Base-by-base conservation (phyloP, 1,140 invertebrate genomes). In the Trichogramma pretiosum region DNA sequence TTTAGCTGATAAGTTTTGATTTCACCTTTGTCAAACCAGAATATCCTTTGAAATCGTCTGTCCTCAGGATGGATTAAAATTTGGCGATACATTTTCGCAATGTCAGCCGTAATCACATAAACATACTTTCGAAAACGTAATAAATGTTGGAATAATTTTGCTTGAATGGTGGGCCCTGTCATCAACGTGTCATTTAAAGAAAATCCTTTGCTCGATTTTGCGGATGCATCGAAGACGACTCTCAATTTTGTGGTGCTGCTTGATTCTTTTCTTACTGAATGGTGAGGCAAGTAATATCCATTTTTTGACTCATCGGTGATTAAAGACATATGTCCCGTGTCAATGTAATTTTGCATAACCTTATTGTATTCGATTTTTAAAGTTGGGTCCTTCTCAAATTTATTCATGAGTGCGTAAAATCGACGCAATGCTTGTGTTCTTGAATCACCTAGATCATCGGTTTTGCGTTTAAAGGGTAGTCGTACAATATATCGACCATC, bases 401-500 rank as follows among this genome's bases (percentile, higher is more conserved):
- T 30, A 9, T 30, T 30, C 13, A 7, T 30, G 26, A 30, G 26
- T 13, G n/a, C 14, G 17, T 34, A 34, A 14, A 34, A 34, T 14
- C 33, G 5, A n/a, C 17, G 13, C 5, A 34, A n/a, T 5, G 33
- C 33, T 34, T 34, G 33, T 5, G 33, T 5, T 34, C 33, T 11
- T 14, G 14, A 34, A 10, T 34, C 33, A n/a, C 33, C 33, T 5
- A 34, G 33, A 34, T 34, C 33, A 16, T 11, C 11, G 11, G 8
- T n/a, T 5, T n/a, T 16, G n/a, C 11, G 5, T 8, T 32, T 26
- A 44, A 42, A 34, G 17, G 47, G 30, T 18, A 49, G 19, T 1
- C 39, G 5, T 22, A 49, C 47, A 7, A 35, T n/a, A 35, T 35
- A 42, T n/a, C 47, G 26, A 24, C 47, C 47, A 3, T 9, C 4